Percentiles rank a stretch among this genome's conserved stretches.
phyloP scores from a whole-genome alignment of 2,888 invertebrate genomes.

The Theodoxus fluviatilis region DNA sequence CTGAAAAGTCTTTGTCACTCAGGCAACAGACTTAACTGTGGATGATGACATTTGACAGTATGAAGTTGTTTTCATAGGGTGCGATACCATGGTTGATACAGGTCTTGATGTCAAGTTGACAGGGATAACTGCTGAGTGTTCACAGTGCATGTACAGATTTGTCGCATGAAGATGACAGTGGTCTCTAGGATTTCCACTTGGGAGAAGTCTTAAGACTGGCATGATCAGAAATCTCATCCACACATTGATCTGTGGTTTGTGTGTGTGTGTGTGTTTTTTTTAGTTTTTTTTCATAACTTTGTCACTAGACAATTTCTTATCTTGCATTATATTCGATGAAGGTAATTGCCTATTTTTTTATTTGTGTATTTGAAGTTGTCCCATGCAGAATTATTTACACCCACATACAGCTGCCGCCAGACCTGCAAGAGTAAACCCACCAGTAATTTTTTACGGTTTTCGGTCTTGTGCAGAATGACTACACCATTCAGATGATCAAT shows the following conservation, averaged over 20 bases:
- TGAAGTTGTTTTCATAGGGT: no score
- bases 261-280: neutral
- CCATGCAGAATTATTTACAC: neutral
- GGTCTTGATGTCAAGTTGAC: neutral
- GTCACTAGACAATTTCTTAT: neutral
- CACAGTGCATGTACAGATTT: neutral
- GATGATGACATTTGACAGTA: no score
- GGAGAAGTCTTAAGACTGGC: neutral
- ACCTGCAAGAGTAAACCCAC: no score
- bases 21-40: no score
- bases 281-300: neutral
- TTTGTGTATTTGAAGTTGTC: neutral
- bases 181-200: neutral
- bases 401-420: no score
- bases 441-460: no score
- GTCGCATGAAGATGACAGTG: neutral
- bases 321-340: neutral
- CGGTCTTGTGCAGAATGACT: slow-evolving; percentile 63
- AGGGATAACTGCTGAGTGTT: neutral
- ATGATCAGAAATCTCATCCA: neutral
- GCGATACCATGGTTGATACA: no score
- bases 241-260: neutral
- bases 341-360: neutral
- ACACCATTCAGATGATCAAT: slow-evolving; percentile 69
- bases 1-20: no score